These are phyloP conservation scores for Lasioglossum zephyrum DNA, from an alignment of 2,888 invertebrate species.

Conservation along the genomic window DNA sequence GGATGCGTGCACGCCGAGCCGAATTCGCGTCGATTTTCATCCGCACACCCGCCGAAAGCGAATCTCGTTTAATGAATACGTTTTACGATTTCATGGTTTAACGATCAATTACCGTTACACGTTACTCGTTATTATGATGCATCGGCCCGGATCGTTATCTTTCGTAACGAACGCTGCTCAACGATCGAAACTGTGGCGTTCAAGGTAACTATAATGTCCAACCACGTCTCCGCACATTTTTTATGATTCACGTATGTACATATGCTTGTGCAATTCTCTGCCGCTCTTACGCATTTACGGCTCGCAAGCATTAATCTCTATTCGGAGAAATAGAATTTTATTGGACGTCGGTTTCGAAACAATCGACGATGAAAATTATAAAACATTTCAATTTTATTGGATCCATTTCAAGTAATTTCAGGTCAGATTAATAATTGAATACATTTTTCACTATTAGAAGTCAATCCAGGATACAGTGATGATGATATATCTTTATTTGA, in stretches of 20 bases:
- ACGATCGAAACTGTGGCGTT: not conserved
- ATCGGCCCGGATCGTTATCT: not conserved
- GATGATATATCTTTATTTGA: no score
- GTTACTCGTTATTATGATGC: conserved; percentile 40
- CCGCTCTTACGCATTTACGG: not conserved
- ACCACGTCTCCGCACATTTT: not conserved
- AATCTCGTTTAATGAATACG: conserved; percentile 31
- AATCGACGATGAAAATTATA: no score
- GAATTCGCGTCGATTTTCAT: conserved; percentile 9
- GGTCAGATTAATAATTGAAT: no score
- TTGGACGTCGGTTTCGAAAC: no score
- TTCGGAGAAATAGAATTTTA: no score
- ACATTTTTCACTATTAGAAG: no score
- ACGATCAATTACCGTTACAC: conserved; percentile 49
- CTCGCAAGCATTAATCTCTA: not conserved
- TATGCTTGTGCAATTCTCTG: not conserved
- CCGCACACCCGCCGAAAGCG: not conserved
- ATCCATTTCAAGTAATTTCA: no score
- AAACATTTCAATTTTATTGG: no score
- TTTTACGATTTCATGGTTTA: conserved; percentile 41
- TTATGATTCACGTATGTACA: not conserved
- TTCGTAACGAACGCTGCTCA: not conserved
- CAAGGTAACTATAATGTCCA: not conserved
- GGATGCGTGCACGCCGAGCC: not conserved
- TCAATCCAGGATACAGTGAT: no score